Conservation (phyloP, 2,113 vertebrate genomes). For the Quiscalus mexicanus region DNA sequence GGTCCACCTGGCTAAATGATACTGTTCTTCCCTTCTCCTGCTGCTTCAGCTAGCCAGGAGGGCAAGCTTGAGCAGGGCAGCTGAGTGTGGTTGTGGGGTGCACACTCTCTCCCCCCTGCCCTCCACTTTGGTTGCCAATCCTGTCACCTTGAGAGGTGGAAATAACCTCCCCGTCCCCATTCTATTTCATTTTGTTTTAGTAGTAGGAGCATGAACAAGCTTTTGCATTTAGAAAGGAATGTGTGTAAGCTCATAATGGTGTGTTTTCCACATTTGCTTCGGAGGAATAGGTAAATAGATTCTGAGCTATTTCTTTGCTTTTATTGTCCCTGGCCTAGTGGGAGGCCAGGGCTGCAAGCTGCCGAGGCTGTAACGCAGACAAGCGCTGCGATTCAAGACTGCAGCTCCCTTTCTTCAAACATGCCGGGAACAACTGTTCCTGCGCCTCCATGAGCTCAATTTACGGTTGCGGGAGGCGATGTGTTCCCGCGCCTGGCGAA, state of each 20-base stretch:
- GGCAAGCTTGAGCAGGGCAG: accelerated
- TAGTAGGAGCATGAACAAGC: not conserved
- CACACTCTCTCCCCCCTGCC: accelerated
- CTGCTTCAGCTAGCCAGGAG: not conserved
- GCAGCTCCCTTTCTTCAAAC: not conserved
- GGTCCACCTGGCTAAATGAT: not conserved
- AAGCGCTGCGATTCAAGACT: not conserved
- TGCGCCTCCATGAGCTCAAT: not conserved
- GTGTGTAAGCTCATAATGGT: not conserved
- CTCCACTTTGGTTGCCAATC: accelerated
- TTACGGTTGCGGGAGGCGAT: not conserved
- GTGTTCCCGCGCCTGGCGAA: conserved; percentile 14
- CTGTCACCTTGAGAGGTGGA: not conserved
- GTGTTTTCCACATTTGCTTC: not conserved
- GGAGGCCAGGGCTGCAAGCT: conserved; percentile 46
- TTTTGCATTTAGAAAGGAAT: not conserved
- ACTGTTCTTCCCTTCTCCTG: not conserved
- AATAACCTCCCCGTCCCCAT: not conserved
- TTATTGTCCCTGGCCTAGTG: conserved; percentile 9
- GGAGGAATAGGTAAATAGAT: conserved; percentile 30
- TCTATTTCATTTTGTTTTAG: not conserved
- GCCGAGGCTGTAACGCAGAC: not conserved
- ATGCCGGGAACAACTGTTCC: not conserved
- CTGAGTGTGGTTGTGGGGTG: not conserved
- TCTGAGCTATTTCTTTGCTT: conserved; percentile 21